Conservation (phyloP, 2,113 vertebrate species). For the Microcebus ravelobensis region DNA sequence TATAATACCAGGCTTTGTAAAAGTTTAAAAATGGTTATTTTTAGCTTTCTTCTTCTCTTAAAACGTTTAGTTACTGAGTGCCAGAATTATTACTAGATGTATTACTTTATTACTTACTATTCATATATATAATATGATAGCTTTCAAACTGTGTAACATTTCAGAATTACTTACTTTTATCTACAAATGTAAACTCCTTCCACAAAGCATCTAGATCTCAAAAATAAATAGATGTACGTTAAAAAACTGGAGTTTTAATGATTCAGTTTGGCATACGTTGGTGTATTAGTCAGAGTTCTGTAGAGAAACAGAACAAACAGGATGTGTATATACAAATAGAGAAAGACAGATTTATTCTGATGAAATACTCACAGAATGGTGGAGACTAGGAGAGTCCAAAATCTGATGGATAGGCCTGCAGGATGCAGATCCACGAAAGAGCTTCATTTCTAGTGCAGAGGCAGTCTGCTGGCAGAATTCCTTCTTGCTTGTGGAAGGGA, state of each 20-base stretch:
- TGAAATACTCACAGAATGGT: not conserved
- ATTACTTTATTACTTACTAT: not conserved
- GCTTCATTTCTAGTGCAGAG: not conserved
- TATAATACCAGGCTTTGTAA: not conserved
- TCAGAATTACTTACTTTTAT: not conserved
- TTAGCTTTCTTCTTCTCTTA: not conserved
- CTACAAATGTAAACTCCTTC: not conserved
- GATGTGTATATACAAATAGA: not conserved
- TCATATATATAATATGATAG: not conserved
- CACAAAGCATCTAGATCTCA: not conserved
- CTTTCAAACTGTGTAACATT: not conserved
- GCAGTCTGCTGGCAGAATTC: not conserved
- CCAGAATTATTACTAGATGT: not conserved
- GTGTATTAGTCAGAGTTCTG: not conserved
- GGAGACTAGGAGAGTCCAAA: not conserved
- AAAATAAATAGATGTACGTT: not conserved
- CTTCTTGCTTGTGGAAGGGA: not conserved
- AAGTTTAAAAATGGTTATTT: not conserved
- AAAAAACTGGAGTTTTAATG: not conserved
- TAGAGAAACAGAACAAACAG: not conserved
- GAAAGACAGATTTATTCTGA: not conserved
- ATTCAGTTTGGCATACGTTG: not conserved
- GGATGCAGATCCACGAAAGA: not conserved
- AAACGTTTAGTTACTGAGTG: not conserved
- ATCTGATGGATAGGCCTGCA: not conserved